Conservation (phyloP, 2,113 vertebrate species). For the Gallinago undulata region DNA sequence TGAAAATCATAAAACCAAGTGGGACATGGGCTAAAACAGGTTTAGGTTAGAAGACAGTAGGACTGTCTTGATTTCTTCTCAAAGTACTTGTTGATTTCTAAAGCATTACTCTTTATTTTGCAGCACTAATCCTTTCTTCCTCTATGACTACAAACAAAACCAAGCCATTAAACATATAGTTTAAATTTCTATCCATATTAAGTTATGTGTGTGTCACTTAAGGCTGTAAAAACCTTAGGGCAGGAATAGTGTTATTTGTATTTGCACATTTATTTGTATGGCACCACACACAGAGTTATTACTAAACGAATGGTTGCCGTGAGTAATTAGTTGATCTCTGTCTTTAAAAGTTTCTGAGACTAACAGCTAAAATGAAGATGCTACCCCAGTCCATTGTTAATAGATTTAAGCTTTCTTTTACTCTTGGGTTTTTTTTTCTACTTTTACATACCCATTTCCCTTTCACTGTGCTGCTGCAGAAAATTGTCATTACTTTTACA, state of each 20-base stretch:
- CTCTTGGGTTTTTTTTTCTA: background rate
- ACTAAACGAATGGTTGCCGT: background rate
- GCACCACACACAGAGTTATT: background rate
- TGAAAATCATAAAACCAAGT: background rate
- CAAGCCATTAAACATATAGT: background rate
- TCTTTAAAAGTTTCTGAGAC: background rate
- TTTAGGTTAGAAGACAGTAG: background rate
- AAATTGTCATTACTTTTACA: background rate
- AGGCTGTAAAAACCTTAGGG: background rate
- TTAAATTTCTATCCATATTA: background rate
- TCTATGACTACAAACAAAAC: background rate
- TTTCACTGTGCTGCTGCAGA: background rate
- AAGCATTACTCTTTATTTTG: background rate
- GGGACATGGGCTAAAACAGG: background rate
- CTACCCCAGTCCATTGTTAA: background rate
- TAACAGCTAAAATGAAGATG: background rate
- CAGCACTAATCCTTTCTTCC: background rate
- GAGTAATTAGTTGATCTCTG: background rate
- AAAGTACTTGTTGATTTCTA: background rate
- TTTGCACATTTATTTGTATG: background rate
- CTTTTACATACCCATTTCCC: background rate
- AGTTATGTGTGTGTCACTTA: background rate
- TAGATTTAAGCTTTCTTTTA: background rate
- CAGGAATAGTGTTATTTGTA: background rate
- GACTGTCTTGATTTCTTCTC: background rate